Percentiles rank a stretch among this genome's conserved stretches.
Evolutionary conservation across 2,797 vertebrate genomes (phyloP).

Genomic region (Phrynocephalus guinanensis): DNA sequence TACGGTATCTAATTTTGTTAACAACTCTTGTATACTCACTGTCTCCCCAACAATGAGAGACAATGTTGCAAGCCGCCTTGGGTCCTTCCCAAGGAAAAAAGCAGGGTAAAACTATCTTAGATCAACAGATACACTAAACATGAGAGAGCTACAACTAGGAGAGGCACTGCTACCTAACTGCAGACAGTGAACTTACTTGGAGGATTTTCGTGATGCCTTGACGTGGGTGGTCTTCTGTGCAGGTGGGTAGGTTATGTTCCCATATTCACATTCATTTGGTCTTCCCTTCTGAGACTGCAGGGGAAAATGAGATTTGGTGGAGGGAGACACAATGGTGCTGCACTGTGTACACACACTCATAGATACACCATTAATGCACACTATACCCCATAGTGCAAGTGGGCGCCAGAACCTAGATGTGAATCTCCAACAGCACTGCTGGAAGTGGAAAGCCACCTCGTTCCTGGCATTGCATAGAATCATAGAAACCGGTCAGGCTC

Average conservation of each 20-base stretch:
- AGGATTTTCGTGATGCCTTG: conserved; percentile 83
- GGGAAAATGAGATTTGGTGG: conserved; percentile 33
- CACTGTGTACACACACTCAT: background rate
- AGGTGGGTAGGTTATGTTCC: conserved; percentile 85
- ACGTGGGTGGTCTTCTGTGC: conserved; percentile 79
- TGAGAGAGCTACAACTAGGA: background rate
- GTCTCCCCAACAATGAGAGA: no score
- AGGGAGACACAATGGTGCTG: background rate
- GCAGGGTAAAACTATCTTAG: no score
- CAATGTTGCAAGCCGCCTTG: no score
- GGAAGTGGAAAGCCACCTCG: background rate
- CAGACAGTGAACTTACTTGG: conserved; percentile 83
- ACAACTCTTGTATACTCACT: no score
- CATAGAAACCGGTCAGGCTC: background rate
- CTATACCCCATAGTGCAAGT: background rate
- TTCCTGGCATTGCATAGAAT: no score
- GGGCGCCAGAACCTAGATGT: background rate
- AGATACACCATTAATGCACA: no score
- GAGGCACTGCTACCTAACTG: background rate
- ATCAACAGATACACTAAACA: no score
- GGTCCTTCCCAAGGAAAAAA: no score
- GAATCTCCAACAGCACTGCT: background rate
- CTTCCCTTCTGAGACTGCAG: conserved; percentile 75
- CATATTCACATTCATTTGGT: conserved; percentile 86
- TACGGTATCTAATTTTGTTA: no score